Percentiles rank a stretch among this genome's conserved stretches.
These are phyloP conservation scores for Graptemys geographica DNA, from an alignment of 2,797 vertebrate species.

Conservation along the genomic window DNA sequence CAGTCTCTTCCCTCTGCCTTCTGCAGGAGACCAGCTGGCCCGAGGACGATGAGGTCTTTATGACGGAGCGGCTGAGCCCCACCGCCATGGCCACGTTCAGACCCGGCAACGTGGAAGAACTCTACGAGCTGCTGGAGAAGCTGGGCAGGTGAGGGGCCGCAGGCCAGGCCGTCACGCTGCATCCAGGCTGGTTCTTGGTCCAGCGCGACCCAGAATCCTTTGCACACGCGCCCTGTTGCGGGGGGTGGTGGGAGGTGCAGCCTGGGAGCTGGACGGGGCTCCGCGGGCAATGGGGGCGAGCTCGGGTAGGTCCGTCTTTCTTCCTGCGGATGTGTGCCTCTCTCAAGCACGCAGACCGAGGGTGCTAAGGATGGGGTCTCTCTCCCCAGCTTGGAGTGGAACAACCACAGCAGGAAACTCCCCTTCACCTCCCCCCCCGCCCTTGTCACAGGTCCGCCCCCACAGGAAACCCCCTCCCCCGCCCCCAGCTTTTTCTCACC, in stretches of 20 bases:
- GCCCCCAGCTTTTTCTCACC: neutral
- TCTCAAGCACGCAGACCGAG: neutral
- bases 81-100: conserved; percentile 77
- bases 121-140: conserved; percentile 86
- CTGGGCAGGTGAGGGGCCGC: conserved; percentile 84
- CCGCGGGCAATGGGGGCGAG: accelerated
- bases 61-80: neutral
- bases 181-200: neutral
- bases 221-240: neutral
- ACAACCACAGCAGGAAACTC: neutral
- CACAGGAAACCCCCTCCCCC: neutral
- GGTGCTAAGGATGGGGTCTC: neutral
- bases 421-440: neutral
- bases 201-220: neutral
- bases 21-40: neutral
- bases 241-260: too few species aligned
- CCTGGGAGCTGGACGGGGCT: too few species aligned
- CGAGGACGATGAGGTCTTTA: conserved; percentile 12
- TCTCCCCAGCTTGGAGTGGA: neutral
- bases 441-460: too few species aligned
- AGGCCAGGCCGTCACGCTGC: neutral
- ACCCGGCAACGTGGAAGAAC: conserved; percentile 85
- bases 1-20: neutral
- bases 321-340: neutral
- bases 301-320: too few species aligned